Conservation (phyloP, 2,797 vertebrate genomes). For the Pseudotriccus pelzelni region DNA sequence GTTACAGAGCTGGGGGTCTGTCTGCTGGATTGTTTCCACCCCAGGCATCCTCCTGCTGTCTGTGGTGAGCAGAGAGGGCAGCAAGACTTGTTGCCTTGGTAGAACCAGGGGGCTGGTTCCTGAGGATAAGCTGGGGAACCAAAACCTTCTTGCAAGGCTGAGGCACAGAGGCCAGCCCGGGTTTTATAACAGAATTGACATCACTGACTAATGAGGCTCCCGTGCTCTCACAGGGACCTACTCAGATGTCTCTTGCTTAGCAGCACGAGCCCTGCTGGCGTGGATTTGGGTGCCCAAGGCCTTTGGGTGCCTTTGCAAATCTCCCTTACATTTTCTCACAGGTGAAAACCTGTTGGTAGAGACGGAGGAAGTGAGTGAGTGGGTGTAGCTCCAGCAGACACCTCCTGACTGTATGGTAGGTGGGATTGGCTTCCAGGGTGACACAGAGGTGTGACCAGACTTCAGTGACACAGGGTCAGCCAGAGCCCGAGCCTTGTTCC, state of each 20-base stretch:
- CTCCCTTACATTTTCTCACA: neutral
- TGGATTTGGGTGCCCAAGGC: neutral
- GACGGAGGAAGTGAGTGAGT: neutral
- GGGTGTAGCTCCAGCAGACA: neutral
- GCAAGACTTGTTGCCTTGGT: neutral
- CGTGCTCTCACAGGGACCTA: neutral
- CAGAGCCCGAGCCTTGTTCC: fast-evolving
- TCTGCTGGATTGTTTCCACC: too few relatives aligned
- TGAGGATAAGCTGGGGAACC: neutral
- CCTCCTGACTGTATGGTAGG: neutral
- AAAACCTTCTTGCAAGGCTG: neutral
- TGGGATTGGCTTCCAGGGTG: neutral
- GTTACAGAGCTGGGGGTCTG: neutral
- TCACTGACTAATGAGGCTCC: neutral
- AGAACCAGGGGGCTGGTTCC: neutral
- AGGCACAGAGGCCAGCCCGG: neutral
- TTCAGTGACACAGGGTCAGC: neutral
- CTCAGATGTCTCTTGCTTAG: neutral
- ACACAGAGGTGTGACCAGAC: neutral
- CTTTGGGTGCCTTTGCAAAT: neutral
- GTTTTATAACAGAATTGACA: neutral
- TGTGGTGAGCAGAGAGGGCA: neutral
- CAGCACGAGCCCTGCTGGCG: neutral
- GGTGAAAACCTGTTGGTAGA: neutral
- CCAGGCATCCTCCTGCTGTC: neutral